Evolutionary conservation across 2,797 vertebrate species (phyloP), one percentile per base, ranked within the genome.

Genomic region (Hydrocynus forskahlii): DNA sequence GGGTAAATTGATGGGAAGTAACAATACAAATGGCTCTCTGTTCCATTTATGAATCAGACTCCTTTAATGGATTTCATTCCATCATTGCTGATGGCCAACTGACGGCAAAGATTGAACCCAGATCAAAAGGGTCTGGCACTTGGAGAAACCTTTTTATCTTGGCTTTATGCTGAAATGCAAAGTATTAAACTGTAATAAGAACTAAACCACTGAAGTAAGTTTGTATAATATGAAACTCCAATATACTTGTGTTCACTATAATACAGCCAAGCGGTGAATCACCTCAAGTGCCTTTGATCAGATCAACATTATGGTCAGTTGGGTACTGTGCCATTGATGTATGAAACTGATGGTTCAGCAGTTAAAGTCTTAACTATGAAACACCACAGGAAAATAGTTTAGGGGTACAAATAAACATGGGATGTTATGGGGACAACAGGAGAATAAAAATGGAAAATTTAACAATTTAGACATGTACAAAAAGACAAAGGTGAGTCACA

Each of bases 61-160:
- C 87, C 87, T 85, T 80, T 78, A 87, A 92, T 93, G 93, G 94
- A 95, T 95, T 94, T 95, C 93, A 95, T 94, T 86, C 89, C 83
- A 87, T 92, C 92, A 92, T 91, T 92, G 82, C 84, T 90, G 91
- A 87, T 81, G 91, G 90, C 92, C 89, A 84, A 88, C 84, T 75
- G 87, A 90, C 90, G 91, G 92, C 91, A 66, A 89, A 92, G 81
- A 86, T 87, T 78, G 76, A 91, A 92, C 92, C 89, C 87, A 91
- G 88, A 90, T 88, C 88, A 88, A 84, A 81, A 89, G 87, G 23
- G 25, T 88, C 84, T 90, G 82, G 83, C 78, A 86, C 85, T 81
- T 76, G 80, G 85, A 79, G 89, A 88, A 62, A 90, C 9, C 0
- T 54, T 40, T 7, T 73, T n/a, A 64, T 74, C 78, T 80, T 57